A percentile compares a stretch with the other conserved stretches of the same genome.
Conservation (phyloP, 2,113 vertebrate genomes). For the Nothobranchius furzeri region DNA sequence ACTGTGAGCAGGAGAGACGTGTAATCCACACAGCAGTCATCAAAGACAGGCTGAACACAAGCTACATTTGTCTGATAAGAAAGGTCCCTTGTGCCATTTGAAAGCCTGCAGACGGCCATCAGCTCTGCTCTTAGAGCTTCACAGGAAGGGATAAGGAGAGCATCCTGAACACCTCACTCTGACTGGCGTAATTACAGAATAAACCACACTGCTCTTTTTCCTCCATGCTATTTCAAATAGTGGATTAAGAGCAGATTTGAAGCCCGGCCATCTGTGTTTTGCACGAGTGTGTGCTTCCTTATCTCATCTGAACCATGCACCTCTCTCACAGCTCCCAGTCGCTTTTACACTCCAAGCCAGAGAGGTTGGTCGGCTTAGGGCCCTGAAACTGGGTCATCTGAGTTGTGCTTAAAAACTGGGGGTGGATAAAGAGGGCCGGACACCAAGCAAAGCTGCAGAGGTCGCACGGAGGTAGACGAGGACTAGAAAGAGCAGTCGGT, state of each 20-base stretch:
- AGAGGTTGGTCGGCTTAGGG: constrained; percentile 59
- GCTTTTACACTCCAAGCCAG: constrained; percentile 48
- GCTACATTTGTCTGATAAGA: constrained; percentile 59
- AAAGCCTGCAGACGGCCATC: constrained; percentile 38
- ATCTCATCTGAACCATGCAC: constrained; percentile 71
- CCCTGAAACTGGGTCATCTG: constrained; percentile 70
- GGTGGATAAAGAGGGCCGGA: constrained; percentile 16
- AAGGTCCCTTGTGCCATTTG: constrained; percentile 67
- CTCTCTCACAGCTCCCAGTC: constrained; percentile 59
- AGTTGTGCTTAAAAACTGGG: constrained; percentile 45
- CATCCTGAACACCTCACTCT: constrained; percentile 46
- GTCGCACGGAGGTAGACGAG: constrained; percentile 44
- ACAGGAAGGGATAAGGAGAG: constrained; percentile 45
- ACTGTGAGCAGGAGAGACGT: constrained; percentile 18
- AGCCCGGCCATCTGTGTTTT: constrained; percentile 56
- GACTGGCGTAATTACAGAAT: constrained; percentile 58
- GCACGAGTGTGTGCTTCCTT: constrained; percentile 49
- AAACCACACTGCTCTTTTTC: constrained; percentile 59
- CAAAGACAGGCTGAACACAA: constrained; percentile 31
- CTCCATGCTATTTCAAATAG: constrained; percentile 60
- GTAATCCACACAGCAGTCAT: constrained; percentile 35
- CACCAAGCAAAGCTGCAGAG: constrained; percentile 42
- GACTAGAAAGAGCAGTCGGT: constrained; percentile 24
- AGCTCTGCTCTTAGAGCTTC: constrained; percentile 51
- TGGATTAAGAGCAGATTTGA: constrained; percentile 66